Base-by-base conservation (phyloP, 64 coral and sea anemone species). In the Montipora efflorescens region DNA sequence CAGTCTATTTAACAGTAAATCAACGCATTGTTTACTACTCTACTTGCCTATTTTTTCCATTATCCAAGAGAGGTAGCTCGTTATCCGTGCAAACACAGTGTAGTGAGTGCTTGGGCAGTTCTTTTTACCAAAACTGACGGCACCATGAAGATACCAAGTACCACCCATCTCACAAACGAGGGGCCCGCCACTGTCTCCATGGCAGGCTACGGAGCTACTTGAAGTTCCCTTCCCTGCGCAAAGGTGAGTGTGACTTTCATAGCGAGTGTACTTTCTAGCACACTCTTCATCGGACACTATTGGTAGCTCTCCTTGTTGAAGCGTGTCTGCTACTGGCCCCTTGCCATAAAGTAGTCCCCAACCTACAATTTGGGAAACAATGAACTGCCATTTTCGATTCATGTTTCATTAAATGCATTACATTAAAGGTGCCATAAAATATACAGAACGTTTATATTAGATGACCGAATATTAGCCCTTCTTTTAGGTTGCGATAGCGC, bases 221-320 rank as follows among this genome's bases (percentile, higher is more conserved):
- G 87, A 74, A 18, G 81, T 74, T 5, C 85, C 95, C 47, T 96
- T 79, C 0, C 87, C 95, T 62, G 95, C 91, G 85, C 95, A 96
- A 16, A 96, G 47, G 10, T 96, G 95, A 85, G 91, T 78, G 7
- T 57, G 45, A 4, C 50, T 72, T 49, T 89, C 86, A 47, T 87
- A 72, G 49, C 91, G 70, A 3, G 22, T 44, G 52, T 96, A 96
- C 74, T 96, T 96, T 46, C 66, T 79, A 12, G 10, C 48, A 52
- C 95, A 96, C 3, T 93, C 87, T 11, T 93, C 79, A 55, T 96
- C 91, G 2, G 95, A 93, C 0, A 67, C 95, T 12, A 93, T 83
- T 1, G 94, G 94, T 22, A 95, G 47, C 64, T 82, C 47, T 8
- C 83, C 94, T 46, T 95, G 94, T n/a, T 95, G 94, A 15, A 95